Base-by-base conservation (phyloP, 2,888 invertebrate species). In the Troides aeacus region DNA sequence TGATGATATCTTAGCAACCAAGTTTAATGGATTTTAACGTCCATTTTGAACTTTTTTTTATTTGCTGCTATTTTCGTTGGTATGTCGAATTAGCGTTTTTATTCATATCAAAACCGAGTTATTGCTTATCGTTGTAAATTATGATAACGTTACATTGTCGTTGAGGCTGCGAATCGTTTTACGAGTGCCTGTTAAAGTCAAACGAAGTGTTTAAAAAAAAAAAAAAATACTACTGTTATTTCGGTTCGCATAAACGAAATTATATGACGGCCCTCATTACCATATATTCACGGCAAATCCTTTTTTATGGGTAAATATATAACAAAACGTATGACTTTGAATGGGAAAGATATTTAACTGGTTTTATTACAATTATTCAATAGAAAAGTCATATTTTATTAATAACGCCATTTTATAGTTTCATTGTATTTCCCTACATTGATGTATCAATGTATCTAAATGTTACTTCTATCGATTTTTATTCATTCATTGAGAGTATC, bases 131-230 rank as follows among this genome's bases (percentile, higher is more conserved):
- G 53, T 53, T 21, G 64, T 69, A 67, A 67, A 67, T 69, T 68
- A 67, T 64, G 59, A 62, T 62, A 66, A 58, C 36, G 42, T 79
- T 71, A 71, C 57, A 62, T 63, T 72, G 75, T 73, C 72, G 74
- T 71, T 74, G 71, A 73, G 71, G 73, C 73, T 69, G 71, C 67
- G 60, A 75, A 72, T 68, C 71, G 68, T 72, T 72, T 74, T 71
- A 71, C 64, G 68, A 65, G 39, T 46, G 61, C 69, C 64, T 72
- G 60, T 69, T 71, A 60, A 64, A 59, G 56, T 69, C 60, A 58
- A 66, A 69, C 70, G 72, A 71, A 36, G 65, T 23, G 69, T 57
- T 21, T 50, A 63, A 24, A 69, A 56, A 71, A 71, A 61, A 71
- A 53, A 56, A 71, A 71, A 62, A 71, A 53, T 57, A 57, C 58